Conservation (phyloP, 2,113 vertebrate species). For the Crotalus viridis region DNA sequence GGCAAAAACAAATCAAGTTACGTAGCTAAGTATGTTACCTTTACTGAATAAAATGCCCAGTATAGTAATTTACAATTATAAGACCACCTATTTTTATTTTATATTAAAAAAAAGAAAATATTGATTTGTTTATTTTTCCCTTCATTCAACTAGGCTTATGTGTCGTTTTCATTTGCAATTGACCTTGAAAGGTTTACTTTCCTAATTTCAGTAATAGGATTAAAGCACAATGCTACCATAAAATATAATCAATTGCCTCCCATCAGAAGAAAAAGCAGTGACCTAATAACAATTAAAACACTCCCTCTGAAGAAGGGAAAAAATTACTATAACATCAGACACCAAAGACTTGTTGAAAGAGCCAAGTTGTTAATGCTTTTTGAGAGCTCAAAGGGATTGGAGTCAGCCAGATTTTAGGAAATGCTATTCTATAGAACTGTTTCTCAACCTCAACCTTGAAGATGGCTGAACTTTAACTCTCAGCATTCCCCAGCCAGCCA, state of each 20-base stretch:
- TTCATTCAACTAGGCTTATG: not conserved
- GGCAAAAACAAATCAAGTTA: not conserved
- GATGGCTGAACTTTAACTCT: not conserved
- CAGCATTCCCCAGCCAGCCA: not conserved
- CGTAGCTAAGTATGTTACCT: not conserved
- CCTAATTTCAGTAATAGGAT: not conserved
- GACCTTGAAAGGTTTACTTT: not conserved
- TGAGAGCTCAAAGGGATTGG: not conserved
- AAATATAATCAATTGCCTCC: not conserved
- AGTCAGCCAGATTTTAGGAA: not conserved
- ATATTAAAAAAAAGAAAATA: not conserved
- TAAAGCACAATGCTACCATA: not conserved
- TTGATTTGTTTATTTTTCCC: not conserved
- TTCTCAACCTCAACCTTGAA: not conserved
- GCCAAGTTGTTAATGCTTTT: not conserved
- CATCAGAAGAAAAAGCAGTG: not conserved
- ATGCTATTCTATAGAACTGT: not conserved
- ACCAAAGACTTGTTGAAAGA: not conserved
- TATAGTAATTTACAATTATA: not conserved
- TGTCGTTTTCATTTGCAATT: not conserved
- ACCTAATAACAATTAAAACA: not conserved
- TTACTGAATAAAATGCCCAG: not conserved
- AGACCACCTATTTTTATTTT: slow-evolving; percentile 16
- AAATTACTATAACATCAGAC: not conserved
- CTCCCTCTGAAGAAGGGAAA: not conserved